Conservation (phyloP, 2,113 vertebrate genomes). For the Thinocorus orbignyianus region DNA sequence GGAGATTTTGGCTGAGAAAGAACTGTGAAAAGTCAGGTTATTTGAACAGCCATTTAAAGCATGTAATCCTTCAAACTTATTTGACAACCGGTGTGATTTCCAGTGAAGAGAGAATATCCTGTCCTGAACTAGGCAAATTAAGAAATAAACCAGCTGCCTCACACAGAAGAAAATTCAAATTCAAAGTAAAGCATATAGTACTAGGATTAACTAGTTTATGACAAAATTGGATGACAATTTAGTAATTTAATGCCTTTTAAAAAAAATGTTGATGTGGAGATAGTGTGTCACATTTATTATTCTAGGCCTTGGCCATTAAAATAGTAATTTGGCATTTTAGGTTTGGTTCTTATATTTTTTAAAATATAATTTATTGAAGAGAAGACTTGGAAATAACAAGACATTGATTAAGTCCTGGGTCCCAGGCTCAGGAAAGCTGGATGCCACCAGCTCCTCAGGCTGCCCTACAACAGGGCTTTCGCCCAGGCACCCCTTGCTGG, state of each 20-base stretch:
- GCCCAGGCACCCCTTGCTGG: neutral
- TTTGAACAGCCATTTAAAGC: neutral
- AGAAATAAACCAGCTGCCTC: neutral
- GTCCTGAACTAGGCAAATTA: neutral
- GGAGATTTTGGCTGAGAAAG: neutral
- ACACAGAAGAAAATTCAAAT: neutral
- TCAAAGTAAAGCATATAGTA: neutral
- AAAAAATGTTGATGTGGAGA: neutral
- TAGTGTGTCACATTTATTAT: neutral
- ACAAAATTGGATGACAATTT: neutral
- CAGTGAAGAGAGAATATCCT: neutral
- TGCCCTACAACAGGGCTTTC: neutral
- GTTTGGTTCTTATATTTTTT: neutral
- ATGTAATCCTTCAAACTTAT: neutral
- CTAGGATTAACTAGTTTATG: neutral
- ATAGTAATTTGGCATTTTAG: neutral
- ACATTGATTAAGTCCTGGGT: neutral
- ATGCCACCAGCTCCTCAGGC: neutral
- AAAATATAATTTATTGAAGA: neutral
- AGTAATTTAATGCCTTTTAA: neutral
- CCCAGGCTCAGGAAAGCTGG: neutral
- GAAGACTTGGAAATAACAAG: neutral
- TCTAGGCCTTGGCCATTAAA: neutral
- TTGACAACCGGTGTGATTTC: neutral
- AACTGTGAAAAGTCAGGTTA: neutral